These are phyloP conservation scores for Muraenolepis orangiensis DNA, from an alignment of 2,797 vertebrate genomes.

Conservation along the genomic window DNA sequence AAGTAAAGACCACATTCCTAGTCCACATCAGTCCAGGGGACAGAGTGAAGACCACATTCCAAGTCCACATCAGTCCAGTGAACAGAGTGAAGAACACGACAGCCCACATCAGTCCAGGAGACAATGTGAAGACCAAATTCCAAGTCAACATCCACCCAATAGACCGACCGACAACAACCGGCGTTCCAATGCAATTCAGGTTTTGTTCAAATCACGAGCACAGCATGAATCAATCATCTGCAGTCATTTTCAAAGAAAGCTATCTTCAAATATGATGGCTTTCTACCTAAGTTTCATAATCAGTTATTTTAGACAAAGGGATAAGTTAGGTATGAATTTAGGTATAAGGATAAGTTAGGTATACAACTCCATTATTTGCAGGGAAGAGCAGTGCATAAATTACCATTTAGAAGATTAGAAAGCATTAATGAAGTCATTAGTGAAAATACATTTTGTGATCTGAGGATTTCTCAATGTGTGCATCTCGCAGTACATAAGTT, in stretches of 20 bases:
- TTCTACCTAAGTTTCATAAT: background rate
- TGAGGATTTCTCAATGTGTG: background rate
- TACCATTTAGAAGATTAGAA: constrained; percentile 1
- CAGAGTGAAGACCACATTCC: no score
- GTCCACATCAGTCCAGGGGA: background rate
- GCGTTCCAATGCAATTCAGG: background rate
- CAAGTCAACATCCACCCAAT: background rate
- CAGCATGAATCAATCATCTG: background rate
- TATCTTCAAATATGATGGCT: background rate
- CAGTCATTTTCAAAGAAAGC: background rate
- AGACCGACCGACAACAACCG: background rate
- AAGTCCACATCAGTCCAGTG: no score
- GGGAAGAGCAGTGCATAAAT: background rate
- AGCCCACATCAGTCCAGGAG: no score
- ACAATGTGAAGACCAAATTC: no score
- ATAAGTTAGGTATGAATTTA: no score
- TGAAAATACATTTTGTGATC: background rate
- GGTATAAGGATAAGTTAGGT: background rate
- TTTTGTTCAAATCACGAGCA: background rate
- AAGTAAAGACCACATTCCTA: background rate
- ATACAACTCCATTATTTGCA: background rate
- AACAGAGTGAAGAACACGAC: no score
- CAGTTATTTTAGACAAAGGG: background rate
- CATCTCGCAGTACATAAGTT: background rate
- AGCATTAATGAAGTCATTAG: constrained; percentile 5